Conservation (phyloP, 2,797 vertebrate species). For the Selene dorsalis region DNA sequence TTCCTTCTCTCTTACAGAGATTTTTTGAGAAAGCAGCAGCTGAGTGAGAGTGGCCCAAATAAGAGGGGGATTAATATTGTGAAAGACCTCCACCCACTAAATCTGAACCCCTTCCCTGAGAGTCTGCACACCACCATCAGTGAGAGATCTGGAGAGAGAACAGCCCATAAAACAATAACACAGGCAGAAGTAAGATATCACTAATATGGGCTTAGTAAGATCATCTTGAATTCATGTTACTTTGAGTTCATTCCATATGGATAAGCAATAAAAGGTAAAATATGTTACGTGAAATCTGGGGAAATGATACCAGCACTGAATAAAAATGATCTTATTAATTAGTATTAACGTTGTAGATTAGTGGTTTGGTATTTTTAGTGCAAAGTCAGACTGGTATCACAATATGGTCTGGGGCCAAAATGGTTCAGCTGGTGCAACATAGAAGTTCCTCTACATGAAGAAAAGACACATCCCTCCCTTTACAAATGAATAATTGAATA, state of each 20-base stretch:
- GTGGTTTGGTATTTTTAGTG: too few species aligned
- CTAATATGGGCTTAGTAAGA: not conserved
- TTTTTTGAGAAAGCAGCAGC: constrained; percentile 20
- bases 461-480: too few species aligned
- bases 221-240: not conserved
- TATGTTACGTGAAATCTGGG: too few species aligned
- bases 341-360: too few species aligned
- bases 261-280: too few species aligned
- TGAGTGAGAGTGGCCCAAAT: constrained; percentile 25
- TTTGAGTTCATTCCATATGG: not conserved
- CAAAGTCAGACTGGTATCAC: too few species aligned
- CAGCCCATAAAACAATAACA: not conserved
- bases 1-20: constrained; percentile 20
- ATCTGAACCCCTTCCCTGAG: constrained; percentile 37
- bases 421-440: too few species aligned
- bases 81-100: constrained; percentile 13
- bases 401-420: too few species aligned
- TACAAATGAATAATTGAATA: too few species aligned
- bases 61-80: constrained; percentile 47
- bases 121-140: constrained; percentile 15
- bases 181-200: not conserved
- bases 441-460: too few species aligned
- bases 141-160: not conserved
- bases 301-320: not conserved
- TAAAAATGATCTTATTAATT: too few species aligned